phyloP scores from a whole-genome alignment of 2,888 invertebrate species.

The Gisinianus flammeolus region DNA sequence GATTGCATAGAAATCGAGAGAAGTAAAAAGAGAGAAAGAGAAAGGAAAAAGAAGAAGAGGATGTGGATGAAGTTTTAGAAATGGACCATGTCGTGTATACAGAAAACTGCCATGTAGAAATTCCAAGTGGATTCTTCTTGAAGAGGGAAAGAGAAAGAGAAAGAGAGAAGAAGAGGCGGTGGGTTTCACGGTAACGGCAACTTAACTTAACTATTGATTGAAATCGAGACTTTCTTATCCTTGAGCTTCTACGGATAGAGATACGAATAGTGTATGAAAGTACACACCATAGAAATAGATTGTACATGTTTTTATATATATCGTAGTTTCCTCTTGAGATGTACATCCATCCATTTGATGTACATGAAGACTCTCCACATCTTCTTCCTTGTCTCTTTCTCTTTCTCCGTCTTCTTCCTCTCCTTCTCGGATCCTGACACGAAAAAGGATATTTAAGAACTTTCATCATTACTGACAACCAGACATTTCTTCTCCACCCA shows the following conservation, averaged over 20 bases:
- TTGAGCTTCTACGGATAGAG: neutral
- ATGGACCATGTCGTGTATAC: no score
- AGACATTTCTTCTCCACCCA: conserved; percentile 24
- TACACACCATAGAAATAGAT: no score
- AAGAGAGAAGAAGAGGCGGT: neutral
- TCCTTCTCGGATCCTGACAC: neutral
- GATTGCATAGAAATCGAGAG: conserved; percentile 2
- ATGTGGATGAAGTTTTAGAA: no score
- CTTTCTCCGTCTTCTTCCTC: neutral
- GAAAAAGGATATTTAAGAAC: conserved; percentile 33
- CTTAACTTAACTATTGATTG: conserved; percentile 14
- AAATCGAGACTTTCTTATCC: conserved; percentile 22
- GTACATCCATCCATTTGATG: neutral
- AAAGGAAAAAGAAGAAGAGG: no score
- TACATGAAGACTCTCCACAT: neutral
- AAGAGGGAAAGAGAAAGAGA: neutral
- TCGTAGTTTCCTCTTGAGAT: neutral
- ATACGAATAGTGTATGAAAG: neutral
- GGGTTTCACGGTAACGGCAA: conserved; percentile 6
- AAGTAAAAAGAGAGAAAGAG: neutral
- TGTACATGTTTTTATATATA: neutral
- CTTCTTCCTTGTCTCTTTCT: neutral
- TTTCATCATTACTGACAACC: conserved; percentile 30
- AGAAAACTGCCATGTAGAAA: conserved; percentile 5
- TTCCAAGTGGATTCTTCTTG: neutral